phyloP scores from a whole-genome alignment of 2,888 invertebrate species.

The Lumbricus terrestris region DNA sequence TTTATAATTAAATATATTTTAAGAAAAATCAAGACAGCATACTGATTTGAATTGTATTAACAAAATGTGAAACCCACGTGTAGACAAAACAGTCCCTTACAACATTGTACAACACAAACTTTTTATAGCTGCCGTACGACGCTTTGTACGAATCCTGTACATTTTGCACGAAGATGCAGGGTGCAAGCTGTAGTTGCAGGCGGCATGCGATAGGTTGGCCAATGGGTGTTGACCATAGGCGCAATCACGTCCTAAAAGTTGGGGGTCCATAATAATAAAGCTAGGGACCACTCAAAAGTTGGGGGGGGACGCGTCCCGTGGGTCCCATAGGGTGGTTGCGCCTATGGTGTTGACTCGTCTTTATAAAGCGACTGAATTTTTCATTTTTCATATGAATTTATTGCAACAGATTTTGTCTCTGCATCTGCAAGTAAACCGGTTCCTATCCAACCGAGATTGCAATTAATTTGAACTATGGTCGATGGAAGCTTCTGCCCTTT shows the following conservation, averaged over 20 bases:
- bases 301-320: too few relatives aligned
- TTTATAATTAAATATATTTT: too few relatives aligned
- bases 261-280: too few relatives aligned
- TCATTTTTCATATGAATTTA: too few relatives aligned
- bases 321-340: too few relatives aligned
- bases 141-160: neutral
- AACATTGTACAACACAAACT: neutral
- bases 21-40: neutral
- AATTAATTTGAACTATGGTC: neutral
- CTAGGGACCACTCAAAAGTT: too few relatives aligned
- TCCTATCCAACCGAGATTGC: too few relatives aligned
- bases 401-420: too few relatives aligned
- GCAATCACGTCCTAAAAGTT: too few relatives aligned
- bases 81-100: neutral
- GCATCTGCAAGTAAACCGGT: too few relatives aligned
- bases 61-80: neutral
- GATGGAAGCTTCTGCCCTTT: neutral
- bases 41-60: neutral
- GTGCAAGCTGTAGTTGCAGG: neutral
- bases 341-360: neutral
- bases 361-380: too few relatives aligned
- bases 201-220: neutral
- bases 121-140: neutral
- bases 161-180: neutral
- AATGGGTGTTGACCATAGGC: neutral